A percentile compares a stretch with the other conserved stretches of the same genome.
These are phyloP conservation scores for Nasonia longicornis DNA, from an alignment of 1,140 invertebrate species.

Conservation along the genomic window DNA sequence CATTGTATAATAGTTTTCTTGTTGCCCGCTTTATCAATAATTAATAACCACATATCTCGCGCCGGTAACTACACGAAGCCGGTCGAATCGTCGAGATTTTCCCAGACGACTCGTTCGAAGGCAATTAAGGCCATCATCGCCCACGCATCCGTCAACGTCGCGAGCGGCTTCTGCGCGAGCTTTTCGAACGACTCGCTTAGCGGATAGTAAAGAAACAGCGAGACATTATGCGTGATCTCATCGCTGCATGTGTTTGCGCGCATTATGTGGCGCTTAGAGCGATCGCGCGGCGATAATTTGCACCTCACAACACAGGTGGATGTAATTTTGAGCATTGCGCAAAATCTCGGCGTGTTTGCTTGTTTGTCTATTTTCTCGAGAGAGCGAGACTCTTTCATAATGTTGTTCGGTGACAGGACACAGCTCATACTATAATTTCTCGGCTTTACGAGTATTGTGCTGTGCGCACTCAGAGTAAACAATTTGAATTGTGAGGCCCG, in stretches of 20 bases:
- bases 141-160: conserved; percentile 18
- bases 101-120: no score
- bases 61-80: no score
- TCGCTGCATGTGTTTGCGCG: background rate
- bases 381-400: no score
- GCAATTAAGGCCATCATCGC: conserved; percentile 23
- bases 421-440: no score
- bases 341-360: background rate
- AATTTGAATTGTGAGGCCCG: background rate
- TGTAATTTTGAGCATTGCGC: background rate
- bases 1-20: no score
- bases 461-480: background rate
- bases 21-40: background rate
- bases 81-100: background rate
- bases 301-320: background rate
- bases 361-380: no score
- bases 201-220: background rate
- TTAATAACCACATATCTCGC: background rate
- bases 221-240: conserved; percentile 24
- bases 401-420: no score
- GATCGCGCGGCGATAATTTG: conserved; percentile 12
- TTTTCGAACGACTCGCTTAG: background rate
- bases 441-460: background rate
- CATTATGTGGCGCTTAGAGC: conserved; percentile 16
- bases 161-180: background rate